Base-by-base conservation (phyloP, 1,140 invertebrate species). In the Caerostris extrusa region DNA sequence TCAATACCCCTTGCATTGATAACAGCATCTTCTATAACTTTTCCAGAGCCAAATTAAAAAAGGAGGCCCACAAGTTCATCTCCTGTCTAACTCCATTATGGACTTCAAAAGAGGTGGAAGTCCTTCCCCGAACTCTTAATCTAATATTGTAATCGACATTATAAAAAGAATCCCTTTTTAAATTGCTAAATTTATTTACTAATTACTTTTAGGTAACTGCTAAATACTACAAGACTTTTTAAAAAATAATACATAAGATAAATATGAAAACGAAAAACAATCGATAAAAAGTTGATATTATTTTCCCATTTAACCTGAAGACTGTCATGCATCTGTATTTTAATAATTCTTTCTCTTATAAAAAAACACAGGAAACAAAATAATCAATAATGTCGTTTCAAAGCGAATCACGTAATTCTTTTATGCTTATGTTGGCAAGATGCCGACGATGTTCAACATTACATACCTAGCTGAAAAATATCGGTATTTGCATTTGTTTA, bases 371-470 rank as follows among this genome's bases (percentile, higher is more conserved):
- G 56, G 82, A 83, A 64, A 61, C 34, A n/a, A 91, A 82, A 34
- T 50, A 91, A 91, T 91, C 90, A 82, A 91, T 91, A 91, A 50
- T 64, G 71, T 60, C 77, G 56, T 91, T 91, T 91, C 77, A 69
- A 91, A 82, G 57, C 90, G 34, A 55, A 61, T 91, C 90, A 91
- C 90, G 90, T 77, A 91, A 91, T 82, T 67, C 82, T 91, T 91
- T 82, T 91, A 82, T 82, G 90, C 90, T 91, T 71, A 91, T 91
- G 82, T 91, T 91, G 90, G 90, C 90, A 91, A 91, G 90, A 60
- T 91, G 69, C 77, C 71, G 90, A 34, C 53, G 67, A 14, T 90
- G 53, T 77, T 90, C 67, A 67, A n/a, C 67, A 69, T 55, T 90
- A 71, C 69, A 69, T 77, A 71, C 55, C 50, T 71, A 77, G 55